Conservation (phyloP, 2,113 vertebrate species). For the Sander vitreus region DNA sequence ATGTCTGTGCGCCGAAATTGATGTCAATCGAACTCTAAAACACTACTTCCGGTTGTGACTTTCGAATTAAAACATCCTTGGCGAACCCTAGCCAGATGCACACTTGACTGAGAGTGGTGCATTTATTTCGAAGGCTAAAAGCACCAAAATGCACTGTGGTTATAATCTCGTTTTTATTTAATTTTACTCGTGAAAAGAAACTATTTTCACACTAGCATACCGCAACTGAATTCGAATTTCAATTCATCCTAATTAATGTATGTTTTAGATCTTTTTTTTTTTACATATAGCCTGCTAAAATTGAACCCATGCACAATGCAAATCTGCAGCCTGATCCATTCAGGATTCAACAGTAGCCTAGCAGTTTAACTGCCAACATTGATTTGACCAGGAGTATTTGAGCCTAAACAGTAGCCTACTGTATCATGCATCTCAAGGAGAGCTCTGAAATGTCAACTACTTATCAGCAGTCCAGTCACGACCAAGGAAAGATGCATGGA, state of each 20-base stretch:
- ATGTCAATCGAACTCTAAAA: background rate
- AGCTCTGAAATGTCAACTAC: conserved; percentile 55
- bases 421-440: conserved; percentile 33
- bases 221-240: conserved; percentile 1
- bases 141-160: background rate
- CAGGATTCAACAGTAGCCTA: background rate
- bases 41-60: background rate
- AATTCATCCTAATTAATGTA: background rate
- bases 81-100: fast-evolving
- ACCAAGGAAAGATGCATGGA: conserved; percentile 37
- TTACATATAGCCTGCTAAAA: background rate
- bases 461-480: conserved; percentile 73
- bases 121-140: conserved; percentile 58
- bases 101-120: fast-evolving
- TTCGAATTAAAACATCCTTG: conserved; percentile 44
- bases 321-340: background rate
- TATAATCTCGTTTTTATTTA: background rate
- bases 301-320: background rate
- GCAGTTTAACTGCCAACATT: background rate
- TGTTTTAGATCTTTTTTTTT: background rate
- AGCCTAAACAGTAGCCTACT: conserved; percentile 17
- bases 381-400: conserved; percentile 3
- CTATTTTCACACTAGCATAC: background rate
- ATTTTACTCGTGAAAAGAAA: background rate
- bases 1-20: conserved; percentile 19